These are phyloP conservation scores for Yponomeuta malinellus DNA, from an alignment of 2,888 invertebrate species.

Conservation along the genomic window DNA sequence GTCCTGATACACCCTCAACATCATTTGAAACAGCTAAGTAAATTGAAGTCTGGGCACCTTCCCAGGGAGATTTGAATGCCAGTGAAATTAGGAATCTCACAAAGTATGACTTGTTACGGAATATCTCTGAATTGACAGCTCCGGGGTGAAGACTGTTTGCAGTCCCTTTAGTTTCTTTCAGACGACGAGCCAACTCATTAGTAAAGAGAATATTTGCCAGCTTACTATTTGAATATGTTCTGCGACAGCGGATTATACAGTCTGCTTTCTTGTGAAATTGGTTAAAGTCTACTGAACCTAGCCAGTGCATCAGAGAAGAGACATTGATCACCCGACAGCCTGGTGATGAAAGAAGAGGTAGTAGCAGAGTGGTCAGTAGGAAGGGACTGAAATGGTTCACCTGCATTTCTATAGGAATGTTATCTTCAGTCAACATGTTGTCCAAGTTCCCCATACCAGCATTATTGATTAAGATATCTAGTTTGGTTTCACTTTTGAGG, in stretches of 20 bases:
- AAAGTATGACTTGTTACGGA: conserved; percentile 80
- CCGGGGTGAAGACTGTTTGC: conserved; percentile 90
- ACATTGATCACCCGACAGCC: conserved; percentile 85
- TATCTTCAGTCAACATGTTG: conserved; percentile 82
- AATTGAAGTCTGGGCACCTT: conserved; percentile 86
- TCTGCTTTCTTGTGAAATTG: conserved; percentile 80
- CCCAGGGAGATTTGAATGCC: conserved; percentile 79
- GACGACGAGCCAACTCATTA: conserved; percentile 78
- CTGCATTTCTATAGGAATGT: conserved; percentile 88
- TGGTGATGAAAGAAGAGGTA: conserved; percentile 80
- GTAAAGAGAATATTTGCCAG: conserved; percentile 84
- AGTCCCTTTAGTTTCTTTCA: conserved; percentile 79
- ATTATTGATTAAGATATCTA: conserved; percentile 90
- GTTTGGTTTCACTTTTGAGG: conserved; percentile 76
- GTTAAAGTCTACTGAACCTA: conserved; percentile 79
- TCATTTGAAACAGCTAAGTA: conserved; percentile 82
- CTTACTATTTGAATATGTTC: conserved; percentile 80
- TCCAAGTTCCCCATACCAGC: conserved; percentile 84
- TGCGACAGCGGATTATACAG: conserved; percentile 61
- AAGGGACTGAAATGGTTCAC: conserved; percentile 94
- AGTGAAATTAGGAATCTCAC: conserved; percentile 75
- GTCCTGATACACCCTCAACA: conserved; percentile 79
- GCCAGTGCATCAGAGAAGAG: conserved; percentile 82
- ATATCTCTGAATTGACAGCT: conserved; percentile 84
- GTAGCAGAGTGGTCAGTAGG: conserved; percentile 87